Percentiles rank a stretch among this genome's conserved stretches.
These are phyloP conservation scores for Idaea aversata DNA, from an alignment of 2,888 invertebrate genomes.

Conservation along the genomic window DNA sequence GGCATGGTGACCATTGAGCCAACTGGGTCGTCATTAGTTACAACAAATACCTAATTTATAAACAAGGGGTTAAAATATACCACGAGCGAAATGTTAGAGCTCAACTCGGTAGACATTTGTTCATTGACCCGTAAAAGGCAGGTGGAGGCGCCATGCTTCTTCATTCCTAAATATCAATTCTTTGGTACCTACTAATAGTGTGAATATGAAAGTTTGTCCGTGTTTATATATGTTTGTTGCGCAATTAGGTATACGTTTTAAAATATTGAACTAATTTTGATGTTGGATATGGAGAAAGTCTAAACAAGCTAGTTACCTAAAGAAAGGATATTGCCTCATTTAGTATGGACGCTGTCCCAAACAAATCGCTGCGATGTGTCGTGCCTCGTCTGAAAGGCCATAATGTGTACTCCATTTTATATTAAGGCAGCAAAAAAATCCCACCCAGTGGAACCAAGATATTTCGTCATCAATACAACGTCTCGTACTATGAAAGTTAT, in stretches of 20 bases:
- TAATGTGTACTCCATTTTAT: too few species aligned
- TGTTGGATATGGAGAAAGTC: not conserved
- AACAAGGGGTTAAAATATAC: not conserved
- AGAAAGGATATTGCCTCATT: too few species aligned
- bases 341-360: too few species aligned
- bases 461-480: too few species aligned
- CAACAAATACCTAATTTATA: not conserved
- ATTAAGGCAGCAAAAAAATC: too few species aligned
- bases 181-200: not conserved
- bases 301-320: too few species aligned
- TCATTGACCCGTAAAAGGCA: slow-evolving; percentile 24
- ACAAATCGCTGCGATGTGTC: too few species aligned
- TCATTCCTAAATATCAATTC: slow-evolving; percentile 29
- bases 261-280: not conserved
- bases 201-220: not conserved
- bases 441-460: too few species aligned
- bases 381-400: too few species aligned
- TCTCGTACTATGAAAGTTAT: too few species aligned
- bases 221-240: not conserved
- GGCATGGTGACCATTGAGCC: too few species aligned
- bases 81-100: not conserved
- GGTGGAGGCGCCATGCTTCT: slow-evolving; percentile 18
- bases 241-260: not conserved
- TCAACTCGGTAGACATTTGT: slow-evolving; percentile 6
- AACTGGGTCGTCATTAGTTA: too few species aligned